These are phyloP conservation scores for Trissolcus basalis DNA, from an alignment of 1,140 invertebrate species.

Conservation along the genomic window DNA sequence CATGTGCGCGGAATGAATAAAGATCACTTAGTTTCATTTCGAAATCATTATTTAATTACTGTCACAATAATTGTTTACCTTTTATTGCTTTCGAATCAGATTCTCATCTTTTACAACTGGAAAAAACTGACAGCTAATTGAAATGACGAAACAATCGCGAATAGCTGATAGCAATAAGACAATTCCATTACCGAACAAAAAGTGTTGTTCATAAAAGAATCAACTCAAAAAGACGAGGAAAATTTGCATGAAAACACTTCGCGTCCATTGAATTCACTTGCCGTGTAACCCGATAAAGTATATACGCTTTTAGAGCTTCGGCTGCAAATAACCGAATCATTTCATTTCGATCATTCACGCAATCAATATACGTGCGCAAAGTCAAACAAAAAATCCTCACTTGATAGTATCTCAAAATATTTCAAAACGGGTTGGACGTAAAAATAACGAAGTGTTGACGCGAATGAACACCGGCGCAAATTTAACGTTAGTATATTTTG, in stretches of 20 bases:
- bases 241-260: no score
- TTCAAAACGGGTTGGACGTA: background rate
- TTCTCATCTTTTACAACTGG: no score
- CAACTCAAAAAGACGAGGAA: no score
- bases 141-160: no score
- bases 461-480: conserved; percentile 31
- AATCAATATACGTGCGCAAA: no score
- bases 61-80: no score
- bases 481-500: conserved; percentile 37
- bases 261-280: background rate
- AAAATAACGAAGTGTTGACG: conserved; percentile 28
- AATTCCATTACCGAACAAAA: no score
- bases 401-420: conserved; percentile 12
- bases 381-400: background rate
- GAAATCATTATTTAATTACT: no score
- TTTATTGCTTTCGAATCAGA: no score
- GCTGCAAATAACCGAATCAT: background rate
- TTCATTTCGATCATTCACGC: background rate
- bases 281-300: background rate
- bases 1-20: background rate
- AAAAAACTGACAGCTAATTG: no score
- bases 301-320: background rate
- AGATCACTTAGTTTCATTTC: background rate
- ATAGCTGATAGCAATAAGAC: no score
- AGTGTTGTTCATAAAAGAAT: no score